Evolutionary conservation across 2,888 invertebrate genomes (phyloP), one percentile per base, ranked within the genome.

Genomic region (Masnerella sp.): DNA sequence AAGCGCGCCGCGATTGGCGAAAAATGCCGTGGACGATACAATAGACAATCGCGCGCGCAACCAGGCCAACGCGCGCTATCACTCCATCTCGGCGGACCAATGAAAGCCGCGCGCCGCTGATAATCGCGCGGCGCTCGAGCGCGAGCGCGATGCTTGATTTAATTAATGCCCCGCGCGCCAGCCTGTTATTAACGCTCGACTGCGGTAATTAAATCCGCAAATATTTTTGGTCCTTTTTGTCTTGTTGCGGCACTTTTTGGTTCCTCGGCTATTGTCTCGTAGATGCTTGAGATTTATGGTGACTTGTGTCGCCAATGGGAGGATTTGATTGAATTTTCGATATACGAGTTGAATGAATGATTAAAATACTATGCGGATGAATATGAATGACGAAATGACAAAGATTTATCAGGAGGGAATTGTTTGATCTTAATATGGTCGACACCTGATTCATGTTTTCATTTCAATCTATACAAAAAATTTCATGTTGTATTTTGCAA

Each of bases 41-140:
- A 76, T 76, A 67, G 75, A 70, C 67, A 69, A 69, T 75, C 69
- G 61, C 51, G 56, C 54, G 69, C 47, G 25, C 47, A 65, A 72
- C 47, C 71, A 72, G 62, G 64, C 68, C 70, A 75, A 75, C 58
- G 65, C 59, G 22, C 30, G 65, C 17, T 73, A 73, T 58, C 64
- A n/a, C 43, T 43, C 51, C 12, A 62, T 61, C 64, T 74, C 62
- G 28, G 58, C 49, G 51, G 62, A 62, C 51, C 68, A 64, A 56
- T 52, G 64, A 69, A 74, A 64, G 64, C 47, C 22, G 28, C 51
- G 20, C 64, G 8, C 4, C 30, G 17, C 30, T 52, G 43, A 52
- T 54, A 45, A 58, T 65, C 30, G 61, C 61, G 67, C n/a, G 67
- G 56, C 40, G 34, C 47, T 49, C 12, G 40, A 51, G 43, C 38